Conservation (phyloP, 2,888 invertebrate species). For the Antheraea yamamai region DNA sequence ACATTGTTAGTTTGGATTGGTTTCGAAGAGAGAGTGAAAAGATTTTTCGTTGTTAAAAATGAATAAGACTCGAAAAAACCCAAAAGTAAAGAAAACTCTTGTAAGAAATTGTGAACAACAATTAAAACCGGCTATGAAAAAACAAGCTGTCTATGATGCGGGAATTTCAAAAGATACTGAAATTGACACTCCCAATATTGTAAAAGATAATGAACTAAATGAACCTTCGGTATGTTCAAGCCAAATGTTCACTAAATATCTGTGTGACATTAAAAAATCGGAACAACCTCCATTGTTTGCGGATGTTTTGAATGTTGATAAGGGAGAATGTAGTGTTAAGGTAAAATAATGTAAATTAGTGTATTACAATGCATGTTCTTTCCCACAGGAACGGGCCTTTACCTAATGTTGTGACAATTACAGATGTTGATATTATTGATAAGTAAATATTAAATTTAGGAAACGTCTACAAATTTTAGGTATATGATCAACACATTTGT, state of each 20-base stretch:
- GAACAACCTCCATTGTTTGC: conserved; percentile 39
- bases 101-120: conserved; percentile 63
- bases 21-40: background rate
- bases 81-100: conserved; percentile 70
- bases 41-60: conserved; percentile 35
- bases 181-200: conserved; percentile 30
- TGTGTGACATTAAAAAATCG: conserved; percentile 54
- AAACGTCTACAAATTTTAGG: background rate
- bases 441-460: background rate
- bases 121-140: conserved; percentile 38
- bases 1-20: background rate
- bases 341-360: conserved; percentile 38
- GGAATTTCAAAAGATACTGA: conserved; percentile 37
- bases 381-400: too few relatives aligned
- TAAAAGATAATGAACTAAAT: conserved; percentile 50
- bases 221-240: conserved; percentile 69
- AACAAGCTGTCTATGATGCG: conserved; percentile 48
- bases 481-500: background rate
- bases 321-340: conserved; percentile 49
- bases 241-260: conserved; percentile 62
- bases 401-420: too few relatives aligned
- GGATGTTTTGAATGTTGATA: conserved; percentile 52
- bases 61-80: conserved; percentile 57
- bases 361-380: too few relatives aligned
- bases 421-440: too few relatives aligned